Percentiles rank a stretch among this genome's conserved stretches.
Evolutionary conservation across 2,888 invertebrate species (phyloP).

Genomic region (Aphidius colemani): DNA sequence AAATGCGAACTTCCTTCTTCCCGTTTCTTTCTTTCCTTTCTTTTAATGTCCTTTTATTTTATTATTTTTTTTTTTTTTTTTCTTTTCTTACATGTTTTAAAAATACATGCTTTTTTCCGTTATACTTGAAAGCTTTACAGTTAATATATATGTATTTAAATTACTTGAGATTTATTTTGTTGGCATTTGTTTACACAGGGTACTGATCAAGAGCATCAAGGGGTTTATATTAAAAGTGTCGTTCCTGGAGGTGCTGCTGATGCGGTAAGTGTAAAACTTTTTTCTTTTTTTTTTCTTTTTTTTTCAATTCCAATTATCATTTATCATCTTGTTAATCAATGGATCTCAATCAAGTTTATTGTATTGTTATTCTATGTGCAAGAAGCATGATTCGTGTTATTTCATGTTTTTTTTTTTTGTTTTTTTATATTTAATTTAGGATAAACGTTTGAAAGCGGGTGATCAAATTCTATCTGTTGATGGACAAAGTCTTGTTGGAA

Average conservation of each 20-base stretch:
- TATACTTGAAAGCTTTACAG: slow-evolving; percentile 27
- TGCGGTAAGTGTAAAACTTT: slow-evolving; percentile 61
- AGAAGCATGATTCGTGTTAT: slow-evolving; percentile 6
- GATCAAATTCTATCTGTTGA: slow-evolving; percentile 97
- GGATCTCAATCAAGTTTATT: slow-evolving; percentile 4
- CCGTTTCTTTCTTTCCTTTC: slow-evolving; percentile 23
- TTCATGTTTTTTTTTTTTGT: background rate
- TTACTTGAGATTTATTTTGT: slow-evolving; percentile 21
- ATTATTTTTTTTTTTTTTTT: slow-evolving; percentile 29
- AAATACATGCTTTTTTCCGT: slow-evolving; percentile 32
- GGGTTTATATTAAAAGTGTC: slow-evolving; percentile 98
- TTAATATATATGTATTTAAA: slow-evolving; percentile 18
- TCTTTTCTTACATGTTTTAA: slow-evolving; percentile 18
- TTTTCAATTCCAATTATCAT: background rate
- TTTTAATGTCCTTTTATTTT: slow-evolving; percentile 20
- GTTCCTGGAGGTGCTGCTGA: slow-evolving; percentile 93
- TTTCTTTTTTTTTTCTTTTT: too few species aligned
- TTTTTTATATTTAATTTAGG: slow-evolving; percentile 60
- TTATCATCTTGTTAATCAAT: background rate
- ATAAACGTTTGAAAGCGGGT: slow-evolving; percentile 93
- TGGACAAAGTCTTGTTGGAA: slow-evolving; percentile 88
- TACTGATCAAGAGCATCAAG: slow-evolving; percentile 79
- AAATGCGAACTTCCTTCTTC: slow-evolving; percentile 38
- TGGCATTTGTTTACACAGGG: slow-evolving; percentile 64
- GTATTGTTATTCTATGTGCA: background rate